phyloP scores from a whole-genome alignment of 2,797 vertebrate genomes.

The Euphonia xanthogaster region DNA sequence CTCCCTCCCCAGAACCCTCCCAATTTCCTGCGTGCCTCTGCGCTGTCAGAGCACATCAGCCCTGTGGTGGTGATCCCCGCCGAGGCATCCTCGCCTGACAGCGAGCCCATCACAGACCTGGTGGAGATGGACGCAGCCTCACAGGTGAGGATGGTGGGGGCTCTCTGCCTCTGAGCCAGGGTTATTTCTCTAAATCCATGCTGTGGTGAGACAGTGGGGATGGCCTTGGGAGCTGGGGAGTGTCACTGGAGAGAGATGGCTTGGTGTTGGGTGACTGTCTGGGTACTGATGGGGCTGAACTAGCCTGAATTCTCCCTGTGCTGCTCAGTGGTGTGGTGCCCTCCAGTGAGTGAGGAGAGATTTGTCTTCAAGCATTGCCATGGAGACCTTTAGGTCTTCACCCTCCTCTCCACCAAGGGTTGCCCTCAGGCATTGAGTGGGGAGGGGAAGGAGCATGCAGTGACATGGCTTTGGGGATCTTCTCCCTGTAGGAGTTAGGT shows the following conservation, averaged over 20 bases:
- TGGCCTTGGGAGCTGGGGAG: fast-evolving
- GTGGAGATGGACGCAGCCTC: constrained; percentile 89
- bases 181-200: neutral
- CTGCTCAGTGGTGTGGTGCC: neutral
- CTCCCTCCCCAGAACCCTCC: constrained; percentile 85
- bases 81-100: constrained; percentile 92
- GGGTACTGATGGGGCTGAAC: neutral
- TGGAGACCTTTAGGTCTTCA: neutral
- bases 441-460: neutral
- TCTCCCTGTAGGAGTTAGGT: neutral
- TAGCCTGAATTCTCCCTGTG: neutral
- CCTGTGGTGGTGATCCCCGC: constrained; percentile 95
- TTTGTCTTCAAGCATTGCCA: neutral
- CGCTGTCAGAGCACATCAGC: constrained; percentile 96
- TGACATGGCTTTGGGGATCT: neutral
- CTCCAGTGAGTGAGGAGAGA: neutral
- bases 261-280: neutral
- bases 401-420: neutral
- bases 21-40: constrained; percentile 95
- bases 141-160: constrained; percentile 70
- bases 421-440: fast-evolving
- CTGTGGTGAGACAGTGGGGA: fast-evolving
- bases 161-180: fast-evolving
- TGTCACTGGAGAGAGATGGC: neutral
- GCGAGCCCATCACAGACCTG: constrained; percentile 90